Percentiles rank a stretch among this genome's conserved stretches.
Evolutionary conservation across 2,888 invertebrate species (phyloP).

Genomic region (Hyles lineata): DNA sequence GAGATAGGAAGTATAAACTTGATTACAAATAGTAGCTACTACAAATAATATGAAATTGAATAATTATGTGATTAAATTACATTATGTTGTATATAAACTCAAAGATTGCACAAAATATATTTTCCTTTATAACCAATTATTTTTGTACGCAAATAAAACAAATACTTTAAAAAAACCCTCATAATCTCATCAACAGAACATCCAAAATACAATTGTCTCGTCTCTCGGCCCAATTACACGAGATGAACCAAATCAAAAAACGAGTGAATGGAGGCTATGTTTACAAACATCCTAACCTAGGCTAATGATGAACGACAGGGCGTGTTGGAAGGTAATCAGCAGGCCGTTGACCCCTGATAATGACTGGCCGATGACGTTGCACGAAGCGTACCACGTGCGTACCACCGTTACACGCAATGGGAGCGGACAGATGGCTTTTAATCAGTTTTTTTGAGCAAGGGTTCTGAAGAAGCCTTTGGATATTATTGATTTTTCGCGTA

Average conservation of each 20-base stretch:
- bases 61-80: too few relatives aligned
- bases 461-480: conserved; percentile 1
- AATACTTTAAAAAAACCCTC: neutral
- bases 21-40: too few relatives aligned
- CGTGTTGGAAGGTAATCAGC: conserved; percentile 80
- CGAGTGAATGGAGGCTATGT: conserved; percentile 74
- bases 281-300: conserved; percentile 85
- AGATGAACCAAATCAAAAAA: conserved; percentile 60
- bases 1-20: too few relatives aligned
- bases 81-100: too few relatives aligned
- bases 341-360: conserved; percentile 81
- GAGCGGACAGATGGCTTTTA: conserved; percentile 43
- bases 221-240: conserved; percentile 65
- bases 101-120: too few relatives aligned
- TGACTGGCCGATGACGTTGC: conserved; percentile 84
- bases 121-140: neutral
- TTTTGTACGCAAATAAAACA: neutral
- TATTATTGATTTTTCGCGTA: too few relatives aligned
- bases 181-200: conserved; percentile 1
- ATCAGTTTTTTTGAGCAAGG: conserved; percentile 33
- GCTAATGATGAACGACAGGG: conserved; percentile 84
- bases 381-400: conserved; percentile 73
- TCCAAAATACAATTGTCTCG: conserved; percentile 39
- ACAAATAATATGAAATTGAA: too few relatives aligned
- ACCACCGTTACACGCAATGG: conserved; percentile 51